phyloP scores from a whole-genome alignment of 2,797 vertebrate species.

The Falco berigora region DNA sequence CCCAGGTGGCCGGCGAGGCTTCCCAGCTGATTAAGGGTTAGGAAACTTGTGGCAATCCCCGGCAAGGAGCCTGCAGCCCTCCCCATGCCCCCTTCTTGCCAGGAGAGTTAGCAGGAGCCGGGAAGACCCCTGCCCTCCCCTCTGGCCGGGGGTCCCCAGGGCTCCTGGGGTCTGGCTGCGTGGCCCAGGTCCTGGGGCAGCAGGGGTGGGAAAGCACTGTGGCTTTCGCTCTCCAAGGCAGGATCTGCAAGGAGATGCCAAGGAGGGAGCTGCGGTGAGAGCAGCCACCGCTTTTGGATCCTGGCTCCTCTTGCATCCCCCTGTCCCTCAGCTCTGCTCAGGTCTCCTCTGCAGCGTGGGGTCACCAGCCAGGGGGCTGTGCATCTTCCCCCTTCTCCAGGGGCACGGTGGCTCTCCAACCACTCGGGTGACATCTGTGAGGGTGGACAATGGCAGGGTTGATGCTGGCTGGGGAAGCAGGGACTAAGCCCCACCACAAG shows the following conservation, averaged over 20 bases:
- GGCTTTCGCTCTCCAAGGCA: not conserved
- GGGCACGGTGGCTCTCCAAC: not conserved
- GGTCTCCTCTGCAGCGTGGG: accelerated
- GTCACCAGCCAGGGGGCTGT: not conserved
- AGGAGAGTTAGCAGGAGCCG: not conserved
- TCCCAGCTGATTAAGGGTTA: not conserved
- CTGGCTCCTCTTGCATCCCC: not conserved
- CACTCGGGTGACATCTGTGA: accelerated
- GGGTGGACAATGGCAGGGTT: not conserved
- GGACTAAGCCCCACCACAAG: not conserved
- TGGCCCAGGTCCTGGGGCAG: accelerated
- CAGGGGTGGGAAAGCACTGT: not conserved
- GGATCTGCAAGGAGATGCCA: not conserved
- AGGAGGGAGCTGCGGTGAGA: not conserved
- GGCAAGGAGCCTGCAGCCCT: not conserved
- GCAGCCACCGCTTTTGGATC: not conserved
- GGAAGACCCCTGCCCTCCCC: accelerated
- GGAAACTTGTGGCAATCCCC: not conserved
- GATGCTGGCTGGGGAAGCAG: not conserved
- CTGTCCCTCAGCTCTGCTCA: not conserved
- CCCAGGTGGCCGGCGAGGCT: constrained; percentile 17
- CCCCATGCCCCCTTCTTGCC: not conserved
- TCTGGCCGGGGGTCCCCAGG: not conserved
- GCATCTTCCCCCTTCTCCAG: not conserved
- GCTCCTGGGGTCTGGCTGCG: not conserved